Conservation (phyloP, 2,888 invertebrate genomes). For the Meliscaeva auricollis region DNA sequence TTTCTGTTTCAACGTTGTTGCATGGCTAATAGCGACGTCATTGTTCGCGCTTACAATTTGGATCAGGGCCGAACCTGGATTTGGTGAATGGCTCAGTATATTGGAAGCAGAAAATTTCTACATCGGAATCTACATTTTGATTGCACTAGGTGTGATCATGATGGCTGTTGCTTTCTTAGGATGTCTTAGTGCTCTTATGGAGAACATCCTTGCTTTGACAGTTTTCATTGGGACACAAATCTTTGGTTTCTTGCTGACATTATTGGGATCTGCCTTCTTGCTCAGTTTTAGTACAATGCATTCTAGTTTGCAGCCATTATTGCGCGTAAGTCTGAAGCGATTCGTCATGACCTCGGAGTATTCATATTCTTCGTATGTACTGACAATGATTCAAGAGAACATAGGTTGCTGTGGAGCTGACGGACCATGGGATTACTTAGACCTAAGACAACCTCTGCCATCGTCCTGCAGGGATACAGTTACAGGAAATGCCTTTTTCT, state of each 20-base stretch:
- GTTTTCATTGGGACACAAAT: constrained; percentile 91
- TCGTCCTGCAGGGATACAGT: constrained; percentile 93
- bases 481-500: constrained; percentile 94
- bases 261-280: constrained; percentile 90
- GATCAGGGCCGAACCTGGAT: constrained; percentile 92
- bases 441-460: constrained; percentile 91
- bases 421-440: constrained; percentile 92
- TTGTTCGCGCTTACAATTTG: constrained; percentile 92
- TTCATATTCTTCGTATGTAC: constrained; percentile 87
- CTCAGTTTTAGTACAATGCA: constrained; percentile 92
- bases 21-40: constrained; percentile 91
- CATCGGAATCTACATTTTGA: constrained; percentile 92
- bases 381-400: constrained; percentile 93
- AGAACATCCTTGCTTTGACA: constrained; percentile 88
- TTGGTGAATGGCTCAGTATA: constrained; percentile 92
- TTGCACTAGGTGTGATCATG: constrained; percentile 89
- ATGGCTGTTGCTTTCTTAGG: constrained; percentile 92
- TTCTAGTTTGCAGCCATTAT: constrained; percentile 91
- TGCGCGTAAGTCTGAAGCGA: constrained; percentile 88
- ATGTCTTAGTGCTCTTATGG: constrained; percentile 92
- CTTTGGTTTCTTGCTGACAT: constrained; percentile 88
- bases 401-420: constrained; percentile 96
- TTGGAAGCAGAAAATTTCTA: constrained; percentile 91
- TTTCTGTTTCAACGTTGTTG: constrained; percentile 91
- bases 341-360: constrained; percentile 92